A percentile compares a stretch with the other conserved stretches of the same genome.
These are phyloP conservation scores for Colaptes auratus DNA, from an alignment of 2,113 vertebrate species.

Conservation along the genomic window DNA sequence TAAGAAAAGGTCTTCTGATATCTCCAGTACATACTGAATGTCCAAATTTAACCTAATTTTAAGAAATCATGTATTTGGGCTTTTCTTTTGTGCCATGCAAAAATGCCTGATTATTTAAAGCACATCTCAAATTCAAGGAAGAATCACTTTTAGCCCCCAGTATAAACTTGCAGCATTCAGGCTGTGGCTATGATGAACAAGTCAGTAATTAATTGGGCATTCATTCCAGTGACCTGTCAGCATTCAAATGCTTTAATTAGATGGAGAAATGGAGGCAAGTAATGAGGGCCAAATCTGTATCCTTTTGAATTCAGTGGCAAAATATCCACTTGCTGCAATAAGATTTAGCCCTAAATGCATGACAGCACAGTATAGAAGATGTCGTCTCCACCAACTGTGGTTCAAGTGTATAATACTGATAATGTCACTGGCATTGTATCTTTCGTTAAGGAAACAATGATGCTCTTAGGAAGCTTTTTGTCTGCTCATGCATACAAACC, in stretches of 20 bases:
- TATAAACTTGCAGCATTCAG: constrained; percentile 58
- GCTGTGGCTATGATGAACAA: constrained; percentile 70
- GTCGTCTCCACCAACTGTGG: constrained; percentile 59
- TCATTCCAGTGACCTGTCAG: constrained; percentile 76
- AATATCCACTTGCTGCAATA: constrained; percentile 59
- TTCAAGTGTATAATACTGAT: constrained; percentile 59
- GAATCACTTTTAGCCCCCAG: constrained; percentile 55
- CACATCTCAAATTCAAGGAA: constrained; percentile 42
- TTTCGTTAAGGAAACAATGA: constrained; percentile 58
- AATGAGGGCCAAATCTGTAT: constrained; percentile 64
- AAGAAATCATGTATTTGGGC: constrained; percentile 22
- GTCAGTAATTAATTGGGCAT: constrained; percentile 81
- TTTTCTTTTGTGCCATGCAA: constrained; percentile 28
- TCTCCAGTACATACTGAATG: constrained; percentile 5
- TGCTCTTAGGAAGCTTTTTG: constrained; percentile 39
- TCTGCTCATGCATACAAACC: constrained; percentile 45
- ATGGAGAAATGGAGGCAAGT: constrained; percentile 67
- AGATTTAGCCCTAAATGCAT: constrained; percentile 68
- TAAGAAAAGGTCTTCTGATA: not conserved
- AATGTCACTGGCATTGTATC: constrained; percentile 51
- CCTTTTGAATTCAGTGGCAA: constrained; percentile 62
- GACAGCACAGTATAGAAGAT: constrained; percentile 50
- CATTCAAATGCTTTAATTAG: constrained; percentile 81
- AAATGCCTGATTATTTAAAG: constrained; percentile 40
- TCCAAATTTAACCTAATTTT: constrained; percentile 19